Base-by-base conservation (phyloP, 2,113 vertebrate species). In the Alexandromys fortis region DNA sequence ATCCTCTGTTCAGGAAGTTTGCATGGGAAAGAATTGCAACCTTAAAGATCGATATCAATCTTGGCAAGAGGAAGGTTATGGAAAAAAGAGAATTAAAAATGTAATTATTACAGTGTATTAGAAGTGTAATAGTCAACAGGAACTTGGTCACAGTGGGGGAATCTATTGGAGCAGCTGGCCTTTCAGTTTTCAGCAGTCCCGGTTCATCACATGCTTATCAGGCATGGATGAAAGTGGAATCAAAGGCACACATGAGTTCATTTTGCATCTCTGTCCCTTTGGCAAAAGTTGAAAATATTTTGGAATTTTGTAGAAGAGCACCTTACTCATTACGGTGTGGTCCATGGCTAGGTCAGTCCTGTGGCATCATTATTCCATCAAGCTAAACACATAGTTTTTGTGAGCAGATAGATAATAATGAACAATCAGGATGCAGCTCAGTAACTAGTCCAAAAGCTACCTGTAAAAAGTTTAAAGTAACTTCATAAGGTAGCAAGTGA, bases 1-100 rank as follows among this genome's bases (percentile, higher is more conserved):
- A 3, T 4, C 12, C 6, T 1, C 45, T 52, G 22, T 11, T 24
- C 26, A n/a, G 2, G 4, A 24, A 45, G 3, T 49, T 70, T 13
- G 16, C 67, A 52, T 22, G 28, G 30, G 6, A n/a, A 1, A 52
- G 10, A 70, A 33, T 47, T 35, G 4, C 19, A 87, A 1, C 21
- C 14, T 4, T 12, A 11, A 58, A 87, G 65, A 13, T 72, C 12
- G 52, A 3, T 52, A 72, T 11, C 14, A 52, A 13, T 10, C 11
- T n/a, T 33, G 30, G 33, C 1, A 35, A 13, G 61, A 52, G 21
- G 49, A 87, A 9, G 5, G 19, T 0, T 3, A 52, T 33, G 0
- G 55, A 33, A 77, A 42, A 45, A 83, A 33, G 2, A 45, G 9
- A 86, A 49, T 86, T 22, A 35, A 91, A 77, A 35, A 7, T 2